Base-by-base conservation (phyloP, 53 echinoderm and acorn worm species). In the Paracentrotus lividus region DNA sequence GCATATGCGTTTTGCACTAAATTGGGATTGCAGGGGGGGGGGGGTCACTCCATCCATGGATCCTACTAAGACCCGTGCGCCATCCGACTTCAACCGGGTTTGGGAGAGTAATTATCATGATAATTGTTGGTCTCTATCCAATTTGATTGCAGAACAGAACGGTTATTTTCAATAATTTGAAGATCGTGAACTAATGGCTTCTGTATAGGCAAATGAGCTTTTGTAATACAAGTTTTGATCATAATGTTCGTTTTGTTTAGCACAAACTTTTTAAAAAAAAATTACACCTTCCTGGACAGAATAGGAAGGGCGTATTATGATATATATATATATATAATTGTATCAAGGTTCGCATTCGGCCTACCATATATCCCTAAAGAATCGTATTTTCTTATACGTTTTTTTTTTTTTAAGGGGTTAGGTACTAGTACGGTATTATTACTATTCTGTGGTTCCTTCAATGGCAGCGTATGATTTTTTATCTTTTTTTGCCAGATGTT, bases 401-500 rank as follows among this genome's bases (percentile, higher is more conserved):
- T 49, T 31, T 26, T 44, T 47, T 2, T 84, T 85, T 47, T 85
- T 7, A 3, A 24, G 42, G 76, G 34, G 67, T 4, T 31, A 42
- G 42, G 69, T 69, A 23, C 40, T 76, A 38, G 76, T 76, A n/a
- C 42, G 36, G 10, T 72, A 72, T 72, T 72, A 13, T 72, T 36
- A 42, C 23, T 18, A 40, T 64, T 31, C 9, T 64, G 16, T 31
- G 13, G 31, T 64, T 42, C 42, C 23, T 15, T 76, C 20, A 76
- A 18, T 76, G 76, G 76, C 18, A 76, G 18, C 42, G 42, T 76
- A 29, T 64, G 64, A 64, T 64, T 64, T 44, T 26, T 43, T 2
- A 49, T 27, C 85, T 64, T 64, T 44, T 26, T 43, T 2, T 85
- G 52, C 85, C 85, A 85, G 85, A 85, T 85, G 85, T 85, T 85